Evolutionary conservation across 2,888 invertebrate species (phyloP).

Genomic region (Bhutanitis thaidina): DNA sequence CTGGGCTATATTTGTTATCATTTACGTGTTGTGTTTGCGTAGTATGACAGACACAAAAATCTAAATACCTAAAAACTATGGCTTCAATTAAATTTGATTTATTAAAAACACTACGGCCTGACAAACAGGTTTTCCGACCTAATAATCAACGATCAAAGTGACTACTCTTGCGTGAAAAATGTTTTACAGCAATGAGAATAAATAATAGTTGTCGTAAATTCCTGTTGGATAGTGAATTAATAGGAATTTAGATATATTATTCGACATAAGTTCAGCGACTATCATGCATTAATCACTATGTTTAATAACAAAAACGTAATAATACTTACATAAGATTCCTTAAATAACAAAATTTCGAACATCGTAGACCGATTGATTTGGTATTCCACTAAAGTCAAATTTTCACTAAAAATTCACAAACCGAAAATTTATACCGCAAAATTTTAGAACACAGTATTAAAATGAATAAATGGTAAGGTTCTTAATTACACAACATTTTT

Average conservation of each 20-base stretch:
- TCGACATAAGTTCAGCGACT: conserved; percentile 8
- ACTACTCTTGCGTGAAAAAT: conserved; percentile 9
- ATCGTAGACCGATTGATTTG: conserved; percentile 60
- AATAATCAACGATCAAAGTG: conserved; percentile 6
- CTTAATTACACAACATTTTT: conserved; percentile 55
- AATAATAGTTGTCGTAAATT: no score
- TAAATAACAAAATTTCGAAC: conserved; percentile 68
- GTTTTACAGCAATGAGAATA: not conserved
- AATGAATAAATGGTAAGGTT: conserved; percentile 35
- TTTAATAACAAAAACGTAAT: conserved; percentile 54
- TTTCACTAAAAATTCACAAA: conserved; percentile 32
- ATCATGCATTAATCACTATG: conserved; percentile 25
- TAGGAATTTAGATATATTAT: not conserved
- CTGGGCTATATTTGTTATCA: no score
- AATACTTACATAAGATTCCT: conserved; percentile 72
- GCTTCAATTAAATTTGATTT: no score
- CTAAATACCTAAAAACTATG: no score
- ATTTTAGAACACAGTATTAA: conserved; percentile 36
- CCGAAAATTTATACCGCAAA: conserved; percentile 36
- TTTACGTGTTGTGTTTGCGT: no score
- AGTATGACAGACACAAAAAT: no score
- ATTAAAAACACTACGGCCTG: no score
- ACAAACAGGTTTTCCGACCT: conserved; percentile 8
- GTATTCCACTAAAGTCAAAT: conserved; percentile 32
- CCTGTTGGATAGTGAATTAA: not conserved